Conservation (phyloP, 2,797 vertebrate species). For the Manis crassicaudata region DNA sequence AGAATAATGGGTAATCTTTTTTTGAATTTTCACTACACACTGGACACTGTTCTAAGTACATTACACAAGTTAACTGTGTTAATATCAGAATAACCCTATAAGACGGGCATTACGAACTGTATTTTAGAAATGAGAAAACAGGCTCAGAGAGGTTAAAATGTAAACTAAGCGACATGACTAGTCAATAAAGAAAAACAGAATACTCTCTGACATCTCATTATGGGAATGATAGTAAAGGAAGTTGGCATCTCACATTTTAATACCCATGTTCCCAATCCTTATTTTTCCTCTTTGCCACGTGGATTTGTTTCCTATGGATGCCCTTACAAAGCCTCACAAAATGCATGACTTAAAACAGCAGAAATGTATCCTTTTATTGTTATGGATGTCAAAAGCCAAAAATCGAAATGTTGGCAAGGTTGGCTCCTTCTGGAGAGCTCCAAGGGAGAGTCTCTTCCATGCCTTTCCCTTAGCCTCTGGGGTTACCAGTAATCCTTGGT, state of each 20-base stretch:
- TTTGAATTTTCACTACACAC: not conserved
- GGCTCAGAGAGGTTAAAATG: not conserved
- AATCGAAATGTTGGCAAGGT: not conserved
- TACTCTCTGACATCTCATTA: not conserved
- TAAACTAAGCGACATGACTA: not conserved
- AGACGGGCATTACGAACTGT: not conserved
- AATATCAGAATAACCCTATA: not conserved
- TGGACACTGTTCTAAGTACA: not conserved
- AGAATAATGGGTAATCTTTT: not conserved
- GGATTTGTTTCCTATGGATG: not conserved
- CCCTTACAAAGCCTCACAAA: not conserved
- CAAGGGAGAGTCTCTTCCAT: not conserved
- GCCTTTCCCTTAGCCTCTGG: not conserved
- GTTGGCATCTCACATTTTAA: not conserved
- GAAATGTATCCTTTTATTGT: not conserved
- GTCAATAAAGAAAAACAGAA: not conserved
- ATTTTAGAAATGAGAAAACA: slow-evolving; percentile 7
- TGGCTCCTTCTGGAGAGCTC: not conserved
- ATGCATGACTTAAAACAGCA: not conserved
- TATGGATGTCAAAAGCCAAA: not conserved
- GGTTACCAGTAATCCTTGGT: not conserved
- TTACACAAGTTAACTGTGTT: not conserved
- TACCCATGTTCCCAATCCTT: not conserved
- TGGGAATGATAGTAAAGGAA: not conserved
- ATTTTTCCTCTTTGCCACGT: not conserved